Evolutionary conservation across 2,113 vertebrate species (phyloP), one percentile per base, ranked within the genome.

Genomic region (Edolisoma coerulescens): DNA sequence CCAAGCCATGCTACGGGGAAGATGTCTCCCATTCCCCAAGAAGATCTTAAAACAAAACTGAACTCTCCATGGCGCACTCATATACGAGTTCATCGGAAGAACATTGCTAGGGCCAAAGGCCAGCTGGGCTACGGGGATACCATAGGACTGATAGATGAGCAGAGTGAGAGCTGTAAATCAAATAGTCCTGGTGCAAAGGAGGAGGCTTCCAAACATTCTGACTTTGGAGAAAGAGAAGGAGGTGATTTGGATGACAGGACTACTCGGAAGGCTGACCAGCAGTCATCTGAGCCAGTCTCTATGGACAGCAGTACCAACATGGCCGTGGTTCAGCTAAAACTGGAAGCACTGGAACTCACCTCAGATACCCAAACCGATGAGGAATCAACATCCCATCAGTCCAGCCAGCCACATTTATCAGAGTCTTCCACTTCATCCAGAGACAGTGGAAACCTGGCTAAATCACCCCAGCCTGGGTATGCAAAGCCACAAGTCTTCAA

Each of bases 11-110:
- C 93, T 30, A 83, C 97, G 3, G 97, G 97, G 70, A 98, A 97
- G 65, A 67, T 96, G 10, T 95, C 97, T 35, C 97, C 98, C 3
- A 61, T 97, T 33, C 97, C 98, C 26, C 98, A 98, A 33, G 96
- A 98, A 85, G 97, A 98, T 81, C 92, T 98, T 33, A 97, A 97
- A 94, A 79, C 98, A 15, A 98, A 98, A 44, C 96, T 98, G 37
- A 99, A 98, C 78, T 99, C 99, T 11, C 99, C 99, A 0, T 99
- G 99, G 99, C 98, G 99, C 4, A 97, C 99, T 68, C 99, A 99
- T 41, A 99, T 99, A 75, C 98, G 99, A 39, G 98, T 98, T 22
- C 99, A 99, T 73, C 98, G 99, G 10, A 98, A 99, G 97, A 99
- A 98, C 70, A 85, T 98, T 42, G 98, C 98, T 4, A 96, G 98